Evolutionary conservation across 2,888 invertebrate species (phyloP).

Genomic region (Trimorus sp.): DNA sequence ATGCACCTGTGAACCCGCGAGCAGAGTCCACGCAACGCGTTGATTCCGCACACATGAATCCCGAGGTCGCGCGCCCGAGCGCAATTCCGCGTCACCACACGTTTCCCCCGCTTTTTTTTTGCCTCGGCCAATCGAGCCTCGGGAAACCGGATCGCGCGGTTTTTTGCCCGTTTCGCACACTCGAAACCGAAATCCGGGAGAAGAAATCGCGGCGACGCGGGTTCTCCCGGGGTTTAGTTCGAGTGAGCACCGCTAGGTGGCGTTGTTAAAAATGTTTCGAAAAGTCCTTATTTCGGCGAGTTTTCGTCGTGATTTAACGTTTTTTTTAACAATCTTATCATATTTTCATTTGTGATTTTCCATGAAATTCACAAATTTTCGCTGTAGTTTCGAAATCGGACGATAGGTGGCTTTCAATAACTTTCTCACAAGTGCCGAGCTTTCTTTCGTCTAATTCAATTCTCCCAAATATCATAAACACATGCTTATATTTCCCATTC

Average conservation of each 20-base stretch:
- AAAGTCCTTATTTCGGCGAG: too few species aligned
- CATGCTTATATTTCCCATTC: too few species aligned
- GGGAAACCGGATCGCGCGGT: too few species aligned
- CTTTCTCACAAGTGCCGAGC: not conserved
- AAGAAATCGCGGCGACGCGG: too few species aligned
- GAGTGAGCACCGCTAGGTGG: not conserved
- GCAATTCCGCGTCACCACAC: not conserved
- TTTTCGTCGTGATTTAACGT: too few species aligned
- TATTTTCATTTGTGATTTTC: too few species aligned
- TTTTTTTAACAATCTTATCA: too few species aligned
- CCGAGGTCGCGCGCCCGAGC: slow-evolving; percentile 32
- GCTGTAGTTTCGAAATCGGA: too few species aligned
- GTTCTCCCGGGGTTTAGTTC: not conserved
- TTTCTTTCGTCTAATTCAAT: not conserved
- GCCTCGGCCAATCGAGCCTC: too few species aligned
- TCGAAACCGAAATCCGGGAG: too few species aligned
- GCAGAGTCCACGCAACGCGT: slow-evolving; percentile 9
- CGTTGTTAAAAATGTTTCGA: not conserved
- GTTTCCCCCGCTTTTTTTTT: not conserved
- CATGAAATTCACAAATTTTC: too few species aligned
- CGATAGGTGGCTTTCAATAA: not conserved
- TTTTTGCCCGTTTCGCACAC: too few species aligned
- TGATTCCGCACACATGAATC: slow-evolving; percentile 38
- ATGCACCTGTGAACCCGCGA: slow-evolving; percentile 26
- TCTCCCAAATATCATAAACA: not conserved